A percentile compares a stretch with the other conserved stretches of the same genome.
Evolutionary conservation across 2,797 vertebrate species (phyloP).

Genomic region (Tarsius wallacei): DNA sequence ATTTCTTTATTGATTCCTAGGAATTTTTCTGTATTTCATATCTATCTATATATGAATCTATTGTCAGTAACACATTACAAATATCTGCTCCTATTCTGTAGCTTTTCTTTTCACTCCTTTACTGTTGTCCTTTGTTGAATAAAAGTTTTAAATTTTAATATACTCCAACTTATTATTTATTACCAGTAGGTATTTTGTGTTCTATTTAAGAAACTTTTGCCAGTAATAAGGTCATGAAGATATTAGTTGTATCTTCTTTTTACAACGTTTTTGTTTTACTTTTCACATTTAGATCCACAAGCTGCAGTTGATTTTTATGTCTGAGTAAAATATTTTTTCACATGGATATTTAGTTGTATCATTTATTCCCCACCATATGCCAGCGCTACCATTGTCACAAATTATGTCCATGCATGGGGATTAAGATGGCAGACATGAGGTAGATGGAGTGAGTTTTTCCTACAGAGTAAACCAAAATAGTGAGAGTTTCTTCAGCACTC

Average conservation of each 20-base stretch:
- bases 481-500: too few species aligned
- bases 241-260: neutral
- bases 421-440: too few species aligned
- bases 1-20: slow-evolving; percentile 30
- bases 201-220: neutral
- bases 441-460: too few species aligned
- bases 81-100: neutral
- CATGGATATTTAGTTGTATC: neutral
- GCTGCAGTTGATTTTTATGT: neutral
- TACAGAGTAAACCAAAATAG: too few species aligned
- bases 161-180: neutral
- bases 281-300: neutral
- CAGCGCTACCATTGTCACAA: neutral
- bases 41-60: neutral
- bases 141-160: neutral
- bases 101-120: neutral
- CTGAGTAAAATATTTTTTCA: neutral
- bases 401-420: neutral
- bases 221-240: neutral
- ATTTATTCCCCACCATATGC: neutral
- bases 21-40: neutral
- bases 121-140: neutral
- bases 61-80: neutral
- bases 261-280: neutral
- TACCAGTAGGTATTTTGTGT: neutral